Percentiles rank a stretch among this genome's conserved stretches.
phyloP scores from a whole-genome alignment of 1,140 invertebrate genomes.

The Bombus superbus region DNA sequence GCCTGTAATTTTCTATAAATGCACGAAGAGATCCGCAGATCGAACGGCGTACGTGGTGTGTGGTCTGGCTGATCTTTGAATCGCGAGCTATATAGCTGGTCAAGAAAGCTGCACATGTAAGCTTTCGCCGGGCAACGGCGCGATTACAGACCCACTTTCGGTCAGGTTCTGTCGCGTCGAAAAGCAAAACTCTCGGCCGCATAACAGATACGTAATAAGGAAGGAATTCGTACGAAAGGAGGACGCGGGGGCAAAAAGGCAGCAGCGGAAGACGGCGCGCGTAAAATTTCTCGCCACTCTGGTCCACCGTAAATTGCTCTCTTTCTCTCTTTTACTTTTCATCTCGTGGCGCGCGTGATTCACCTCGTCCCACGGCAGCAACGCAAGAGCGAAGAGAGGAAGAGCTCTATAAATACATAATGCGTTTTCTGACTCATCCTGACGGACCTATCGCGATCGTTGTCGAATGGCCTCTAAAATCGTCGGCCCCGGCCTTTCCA shows the following conservation, averaged over 20 bases:
- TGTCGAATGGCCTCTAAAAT: slow-evolving; percentile 39
- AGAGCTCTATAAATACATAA: slow-evolving; percentile 66
- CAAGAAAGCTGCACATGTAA: no score
- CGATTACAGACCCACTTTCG: no score
- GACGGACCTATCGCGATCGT: neutral
- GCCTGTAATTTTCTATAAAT: no score
- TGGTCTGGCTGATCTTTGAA: no score
- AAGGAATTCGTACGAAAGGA: slow-evolving; percentile 32
- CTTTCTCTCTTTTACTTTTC: neutral
- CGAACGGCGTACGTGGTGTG: no score
- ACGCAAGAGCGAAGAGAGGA: slow-evolving; percentile 28
- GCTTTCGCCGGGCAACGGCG: no score
- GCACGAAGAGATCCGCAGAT: no score
- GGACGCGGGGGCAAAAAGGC: slow-evolving; percentile 14
- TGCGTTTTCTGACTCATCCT: slow-evolving; percentile 64
- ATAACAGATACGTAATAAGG: slow-evolving; percentile 29
- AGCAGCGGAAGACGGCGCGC: neutral
- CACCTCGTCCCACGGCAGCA: slow-evolving; percentile 17
- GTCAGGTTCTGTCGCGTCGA: no score
- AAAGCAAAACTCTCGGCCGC: slow-evolving; percentile 21
- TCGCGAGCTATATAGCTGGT: no score
- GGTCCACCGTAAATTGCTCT: neutral
- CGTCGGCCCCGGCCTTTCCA: neutral
- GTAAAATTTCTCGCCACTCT: slow-evolving; percentile 2
- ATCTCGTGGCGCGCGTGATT: slow-evolving; percentile 23